Evolutionary conservation across 2,113 vertebrate species (phyloP).

Genomic region (Lophotis ruficrista): DNA sequence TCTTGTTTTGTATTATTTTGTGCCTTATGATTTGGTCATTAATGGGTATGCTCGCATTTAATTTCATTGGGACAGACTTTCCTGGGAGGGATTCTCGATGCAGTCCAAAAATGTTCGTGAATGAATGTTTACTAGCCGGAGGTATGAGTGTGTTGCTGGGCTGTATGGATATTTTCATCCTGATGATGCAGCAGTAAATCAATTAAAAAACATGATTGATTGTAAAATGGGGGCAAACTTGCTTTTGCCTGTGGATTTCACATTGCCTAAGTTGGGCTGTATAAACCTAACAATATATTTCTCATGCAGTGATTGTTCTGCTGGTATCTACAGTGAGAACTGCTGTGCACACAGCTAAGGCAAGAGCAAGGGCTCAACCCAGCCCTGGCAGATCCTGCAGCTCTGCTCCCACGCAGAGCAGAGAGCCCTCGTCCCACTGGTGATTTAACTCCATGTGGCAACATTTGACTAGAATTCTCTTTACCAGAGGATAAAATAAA

Average conservation of each 20-base stretch:
- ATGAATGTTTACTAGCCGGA: slow-evolving; percentile 5
- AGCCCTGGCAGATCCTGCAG: not conserved
- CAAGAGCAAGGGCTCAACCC: not conserved
- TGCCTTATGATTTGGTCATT: slow-evolving; percentile 43
- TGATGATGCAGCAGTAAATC: slow-evolving; percentile 11
- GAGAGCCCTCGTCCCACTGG: not conserved
- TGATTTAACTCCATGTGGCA: slow-evolving; percentile 29
- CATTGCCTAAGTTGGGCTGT: not conserved
- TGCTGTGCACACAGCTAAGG: not conserved
- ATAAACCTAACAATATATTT: not conserved
- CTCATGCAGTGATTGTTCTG: not conserved
- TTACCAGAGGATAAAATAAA: slow-evolving; percentile 36
- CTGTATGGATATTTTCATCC: not conserved
- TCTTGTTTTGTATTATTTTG: slow-evolving; percentile 27
- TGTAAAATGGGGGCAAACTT: slow-evolving; percentile 3
- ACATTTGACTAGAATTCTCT: slow-evolving; percentile 37
- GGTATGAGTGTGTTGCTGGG: not conserved
- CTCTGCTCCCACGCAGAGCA: not conserved
- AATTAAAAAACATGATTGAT: slow-evolving; percentile 49
- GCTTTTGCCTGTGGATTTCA: slow-evolving; percentile 5
- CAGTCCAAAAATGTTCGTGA: not conserved
- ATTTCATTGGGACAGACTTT: slow-evolving; percentile 25
- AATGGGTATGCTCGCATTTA: slow-evolving; percentile 1
- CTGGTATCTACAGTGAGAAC: not conserved
- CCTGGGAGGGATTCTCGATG: not conserved